Base-by-base conservation (phyloP, 2,888 invertebrate genomes). In the Volucella bombylans region DNA sequence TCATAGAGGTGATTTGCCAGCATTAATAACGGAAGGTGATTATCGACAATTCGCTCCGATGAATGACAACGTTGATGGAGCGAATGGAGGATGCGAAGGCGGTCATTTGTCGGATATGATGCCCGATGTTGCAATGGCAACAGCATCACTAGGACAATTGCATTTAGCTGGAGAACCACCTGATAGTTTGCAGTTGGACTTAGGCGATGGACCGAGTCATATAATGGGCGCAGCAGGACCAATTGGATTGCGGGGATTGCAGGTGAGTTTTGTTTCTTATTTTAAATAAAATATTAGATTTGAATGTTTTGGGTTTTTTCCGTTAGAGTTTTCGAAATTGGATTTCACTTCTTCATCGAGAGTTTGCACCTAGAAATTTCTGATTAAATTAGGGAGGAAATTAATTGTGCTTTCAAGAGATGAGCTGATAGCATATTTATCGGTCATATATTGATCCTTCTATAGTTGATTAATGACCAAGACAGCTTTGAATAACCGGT, bases 61-160 rank as follows among this genome's bases (percentile, higher is more conserved):
- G 81, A 87, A 89, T 43, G 89, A 89, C 64, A 88, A 88, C 6
- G 87, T 87, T 4, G 89, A 88, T 39, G 88, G 86, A n/a, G 88
- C 88, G 52, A 88, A 87, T 87, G 89, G 94, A 49, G 94, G 94
- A 88, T 94, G 94, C 91, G 93, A 95, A 90, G 93, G 95, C 90
- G 94, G 96, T 88, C 95, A 95, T 88, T 92, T 96, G 83, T 94
- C 96, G 23, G 96, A 96, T 86, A 95, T 96, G 89, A 97, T 97
- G 95, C 97, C 97, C 0, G 97, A 98, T 92, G 97, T 97, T 88
- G 97, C 97, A 14, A 97, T 97, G 97, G 97, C 97, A 89, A 97
- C 95, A 74, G 95, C 94, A 86, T 96, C 94, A 86, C 93, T 93
- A 89, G 95, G 93, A 8, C 96, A 93, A 91, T 93, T 95, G 89